Evolutionary conservation across 2,797 vertebrate genomes (phyloP), one percentile per base, ranked within the genome.

Genomic region (Danio choprae): DNA sequence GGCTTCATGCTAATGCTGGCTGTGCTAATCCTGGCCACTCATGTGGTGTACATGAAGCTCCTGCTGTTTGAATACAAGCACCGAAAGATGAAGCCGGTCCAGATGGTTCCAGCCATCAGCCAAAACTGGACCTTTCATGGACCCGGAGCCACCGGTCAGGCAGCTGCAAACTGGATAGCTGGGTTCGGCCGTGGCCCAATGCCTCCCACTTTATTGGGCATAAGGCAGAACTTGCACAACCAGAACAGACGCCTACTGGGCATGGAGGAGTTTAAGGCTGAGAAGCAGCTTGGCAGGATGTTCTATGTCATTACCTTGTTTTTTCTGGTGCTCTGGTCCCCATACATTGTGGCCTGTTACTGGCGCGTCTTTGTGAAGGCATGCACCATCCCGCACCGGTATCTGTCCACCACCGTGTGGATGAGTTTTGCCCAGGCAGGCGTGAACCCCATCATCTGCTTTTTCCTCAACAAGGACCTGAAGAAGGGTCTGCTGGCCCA

Each of bases 101-200:
- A 97, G 91, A 96, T 96, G 94, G 95, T 96, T 69, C 96, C 96
- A 7, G 96, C 96, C 86, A 96, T 96, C 85, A 96, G 96, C 89
- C 95, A 96, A 89, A 96, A 96, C 91, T 96, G 96, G 95, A 96
- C 96, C 89, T 97, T 97, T 88, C 96, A 97, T 13, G 96, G 96
- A 83, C 96, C 95, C 0, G 96, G 96, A 79, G 96, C 96, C 80
- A 97, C 96, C 0, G 96, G 96, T 80, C 96, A 97, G 90, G 96
- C 96, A 3, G 96, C 95, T 62, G 95, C 95, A 85, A 97, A 97
- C 91, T 97, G 96, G 96, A 97, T 96, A 75, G 96, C 95, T 1
- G 96, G 96, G 80, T 96, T 96, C 82, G 95, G 96, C 84, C 92
- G 96, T 67, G 96, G 96, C 76, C 96, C 96, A 0, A 96, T 96